Base-by-base conservation (phyloP, 2,888 invertebrate species). In the Ganaspis brasiliensis region DNA sequence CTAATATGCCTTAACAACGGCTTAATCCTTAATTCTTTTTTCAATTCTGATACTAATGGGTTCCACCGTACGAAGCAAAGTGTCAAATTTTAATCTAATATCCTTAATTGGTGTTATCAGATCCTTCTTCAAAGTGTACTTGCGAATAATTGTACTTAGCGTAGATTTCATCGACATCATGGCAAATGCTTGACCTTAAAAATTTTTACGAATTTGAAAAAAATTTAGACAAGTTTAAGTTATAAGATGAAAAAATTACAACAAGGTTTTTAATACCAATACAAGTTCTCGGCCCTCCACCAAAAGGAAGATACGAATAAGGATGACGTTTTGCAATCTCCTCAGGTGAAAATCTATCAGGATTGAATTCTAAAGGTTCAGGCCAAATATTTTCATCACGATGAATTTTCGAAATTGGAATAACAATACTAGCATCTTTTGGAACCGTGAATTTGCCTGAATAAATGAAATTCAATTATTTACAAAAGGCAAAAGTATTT, bases 201-300 rank as follows among this genome's bases (percentile, higher is more conserved):
- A 12, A 19, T n/a, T n/a, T 52, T 16, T 52, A 16, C 19, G n/a
- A 16, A n/a, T n/a, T n/a, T n/a, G n/a, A n/a, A n/a, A n/a, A n/a
- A n/a, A n/a, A n/a, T n/a, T n/a, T n/a, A n/a, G n/a, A n/a, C n/a
- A n/a, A n/a, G n/a, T n/a, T n/a, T n/a, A n/a, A n/a, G n/a, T n/a
- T n/a, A n/a, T n/a, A n/a, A n/a, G n/a, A n/a, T n/a, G n/a, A n/a
- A n/a, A n/a, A n/a, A n/a, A n/a, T n/a, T n/a, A n/a, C n/a, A n/a
- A n/a, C n/a, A n/a, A n/a, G n/a, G n/a, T n/a, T n/a, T n/a, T n/a
- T 5, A 10, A 45, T 10, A 94, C 94, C 95, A 82, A 95, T 94
- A 83, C 95, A 95, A 87, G 95, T 95, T 37, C 95, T 61, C 45
- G 52, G 78, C 57, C 81, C 81, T 61, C 74, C 76, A 57, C 79